Percentiles rank a stretch among this genome's conserved stretches.
Evolutionary conservation across 2,888 invertebrate genomes (phyloP).

Genomic region (Epistrophella euchroma): DNA sequence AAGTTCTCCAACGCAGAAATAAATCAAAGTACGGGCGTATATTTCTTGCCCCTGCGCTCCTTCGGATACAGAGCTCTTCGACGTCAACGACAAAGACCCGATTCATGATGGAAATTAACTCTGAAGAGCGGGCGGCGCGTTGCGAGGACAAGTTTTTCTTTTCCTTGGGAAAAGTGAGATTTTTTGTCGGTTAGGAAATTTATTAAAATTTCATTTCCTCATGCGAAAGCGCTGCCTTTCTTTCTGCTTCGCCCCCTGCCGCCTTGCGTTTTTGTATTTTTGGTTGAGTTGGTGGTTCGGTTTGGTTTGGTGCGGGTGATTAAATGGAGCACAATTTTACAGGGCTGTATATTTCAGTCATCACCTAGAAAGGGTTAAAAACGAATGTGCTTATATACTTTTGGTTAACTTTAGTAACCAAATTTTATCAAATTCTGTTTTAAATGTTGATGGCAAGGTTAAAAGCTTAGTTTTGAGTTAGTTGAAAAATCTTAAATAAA

Average conservation of each 20-base stretch:
- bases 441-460: neutral
- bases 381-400: neutral
- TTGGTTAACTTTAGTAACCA: neutral
- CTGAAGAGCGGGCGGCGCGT: slow-evolving; percentile 1
- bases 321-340: slow-evolving; percentile 53
- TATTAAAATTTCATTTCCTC: slow-evolving; percentile 70
- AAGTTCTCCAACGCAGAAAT: slow-evolving; percentile 66
- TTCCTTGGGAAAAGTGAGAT: slow-evolving; percentile 57
- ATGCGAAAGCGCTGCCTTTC: slow-evolving; percentile 50
- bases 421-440: neutral
- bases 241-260: neutral
- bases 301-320: slow-evolving; percentile 31
- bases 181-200: slow-evolving; percentile 61
- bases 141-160: slow-evolving; percentile 43
- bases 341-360: neutral
- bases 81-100: slow-evolving; percentile 30
- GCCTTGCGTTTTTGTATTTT: neutral
- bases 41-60: neutral
- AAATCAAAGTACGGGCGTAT: slow-evolving; percentile 63
- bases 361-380: neutral
- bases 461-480: neutral
- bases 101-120: slow-evolving; percentile 64
- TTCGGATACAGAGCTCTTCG: slow-evolving; percentile 6
- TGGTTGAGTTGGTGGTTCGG: slow-evolving; percentile 2
- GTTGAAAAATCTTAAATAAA: neutral